These are phyloP conservation scores for Mus spicilegus DNA, from an alignment of 2,113 vertebrate species.

Conservation along the genomic window DNA sequence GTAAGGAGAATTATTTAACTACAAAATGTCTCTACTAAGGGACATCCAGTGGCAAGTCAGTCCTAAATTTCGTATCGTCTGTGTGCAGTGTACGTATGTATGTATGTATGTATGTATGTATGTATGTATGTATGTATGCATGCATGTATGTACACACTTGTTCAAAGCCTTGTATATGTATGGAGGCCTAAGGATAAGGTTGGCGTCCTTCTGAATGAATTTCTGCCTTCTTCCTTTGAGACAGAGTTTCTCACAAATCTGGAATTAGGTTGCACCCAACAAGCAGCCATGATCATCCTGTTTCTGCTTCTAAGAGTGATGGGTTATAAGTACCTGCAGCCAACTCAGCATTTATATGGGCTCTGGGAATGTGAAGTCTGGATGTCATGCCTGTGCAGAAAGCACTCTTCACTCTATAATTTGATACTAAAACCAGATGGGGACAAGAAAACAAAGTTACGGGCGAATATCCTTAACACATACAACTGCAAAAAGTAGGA, in stretches of 20 bases:
- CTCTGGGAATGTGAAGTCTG: too few species aligned
- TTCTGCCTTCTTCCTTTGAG: background rate
- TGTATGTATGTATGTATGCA: too few species aligned
- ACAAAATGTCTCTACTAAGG: background rate
- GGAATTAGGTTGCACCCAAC: background rate
- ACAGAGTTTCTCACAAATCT: background rate
- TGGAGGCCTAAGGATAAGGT: background rate
- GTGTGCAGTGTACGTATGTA: background rate
- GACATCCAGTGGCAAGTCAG: background rate
- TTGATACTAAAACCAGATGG: background rate
- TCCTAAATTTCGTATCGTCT: background rate
- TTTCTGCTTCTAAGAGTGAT: background rate
- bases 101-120: too few species aligned
- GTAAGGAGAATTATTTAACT: background rate
- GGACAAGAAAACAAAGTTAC: background rate
- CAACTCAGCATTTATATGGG: background rate
- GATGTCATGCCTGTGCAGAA: background rate
- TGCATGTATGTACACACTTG: background rate
- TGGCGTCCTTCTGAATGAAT: background rate
- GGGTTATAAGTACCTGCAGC: background rate
- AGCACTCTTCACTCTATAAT: background rate
- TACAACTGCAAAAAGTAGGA: background rate
- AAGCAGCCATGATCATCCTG: background rate
- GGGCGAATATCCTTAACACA: background rate
- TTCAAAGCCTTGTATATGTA: background rate